Base-by-base conservation (phyloP, 2,113 vertebrate species). In the Athene noctua region DNA sequence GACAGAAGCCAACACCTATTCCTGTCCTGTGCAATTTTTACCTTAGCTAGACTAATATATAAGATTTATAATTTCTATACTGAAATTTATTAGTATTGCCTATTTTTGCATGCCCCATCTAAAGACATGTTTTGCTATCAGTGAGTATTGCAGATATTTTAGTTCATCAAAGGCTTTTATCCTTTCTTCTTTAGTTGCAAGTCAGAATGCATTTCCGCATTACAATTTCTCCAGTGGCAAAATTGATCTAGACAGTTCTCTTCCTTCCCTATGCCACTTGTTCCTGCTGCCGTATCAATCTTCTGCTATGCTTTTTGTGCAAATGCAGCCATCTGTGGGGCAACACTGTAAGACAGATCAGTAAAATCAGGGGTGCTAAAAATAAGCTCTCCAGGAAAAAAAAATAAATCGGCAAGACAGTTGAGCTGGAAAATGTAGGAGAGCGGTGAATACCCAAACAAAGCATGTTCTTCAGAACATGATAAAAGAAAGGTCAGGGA, bases 271-370 rank as follows among this genome's bases (percentile, higher is more conserved):
- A 55, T 66, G 92, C 49, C 54, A 68, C 80, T 91, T 95, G 36
- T 52, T 94, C 77, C 80, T 87, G 73, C 89, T 94, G 87, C 94
- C 89, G 85, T 85, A 95, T 93, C 87, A 95, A 82, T 95, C 88
- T 82, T 92, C 70, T 77, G 44, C 70, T 81, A 63, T 47, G 73
- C 25, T 90, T 96, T 92, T 88, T 80, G 81, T 90, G 87, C 70
- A 94, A 88, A 94, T 80, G 87, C 61, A 91, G 62, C 78, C 78
- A 94, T 90, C 87, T 95, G 90, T 90, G 93, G 93, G 95, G 87
- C 93, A 96, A 94, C 51, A 82, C 54, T 77, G 66, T 65, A 87
- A 85, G 34, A 88, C 44, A 59, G 47, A 95, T 72, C 46, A 61
- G 78, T 89, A 85, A 92, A 94, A 87, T 68, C 70, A 80, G 29